phyloP scores from a whole-genome alignment of 2,797 vertebrate genomes.

The Etheostoma perlongum region DNA sequence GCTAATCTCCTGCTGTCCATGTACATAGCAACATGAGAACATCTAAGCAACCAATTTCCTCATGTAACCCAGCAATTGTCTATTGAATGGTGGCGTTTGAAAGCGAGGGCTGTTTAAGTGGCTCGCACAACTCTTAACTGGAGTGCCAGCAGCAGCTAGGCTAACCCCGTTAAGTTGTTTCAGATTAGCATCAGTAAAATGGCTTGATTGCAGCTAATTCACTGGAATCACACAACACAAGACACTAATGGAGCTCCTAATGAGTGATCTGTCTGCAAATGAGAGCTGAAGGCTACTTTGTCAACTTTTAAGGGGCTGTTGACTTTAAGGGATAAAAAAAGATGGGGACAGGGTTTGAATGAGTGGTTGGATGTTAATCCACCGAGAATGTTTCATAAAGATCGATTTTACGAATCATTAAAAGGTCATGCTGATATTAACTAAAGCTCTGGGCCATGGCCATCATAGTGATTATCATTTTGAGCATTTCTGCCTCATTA shows the following conservation, averaged over 20 bases:
- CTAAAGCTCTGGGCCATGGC: slow-evolving; percentile 1
- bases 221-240: slow-evolving; percentile 62
- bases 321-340: slow-evolving; percentile 1
- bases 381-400: slow-evolving; percentile 16
- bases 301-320: slow-evolving; percentile 56
- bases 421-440: slow-evolving; percentile 24
- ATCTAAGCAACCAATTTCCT: not conserved
- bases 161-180: slow-evolving; percentile 71
- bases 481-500: slow-evolving; percentile 22
- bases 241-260: slow-evolving; percentile 62
- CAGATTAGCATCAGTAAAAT: slow-evolving; percentile 70
- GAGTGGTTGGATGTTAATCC: slow-evolving; percentile 13
- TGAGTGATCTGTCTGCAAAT: slow-evolving; percentile 61
- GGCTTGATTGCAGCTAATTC: slow-evolving; percentile 69
- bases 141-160: slow-evolving; percentile 46
- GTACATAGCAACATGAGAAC: slow-evolving; percentile 4
- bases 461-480: slow-evolving; percentile 4
- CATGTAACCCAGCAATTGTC: not conserved
- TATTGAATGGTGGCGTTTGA: slow-evolving; percentile 27
- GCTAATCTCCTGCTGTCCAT: not conserved
- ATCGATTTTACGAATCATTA: slow-evolving; percentile 30
- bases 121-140: slow-evolving; percentile 49
- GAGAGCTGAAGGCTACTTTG: slow-evolving; percentile 65
- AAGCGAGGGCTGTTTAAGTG: slow-evolving; percentile 35
- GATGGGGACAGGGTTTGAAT: slow-evolving; percentile 15